Evolutionary conservation across 2,797 vertebrate species (phyloP), one percentile per base, ranked within the genome.

Genomic region (Falco naumanni): DNA sequence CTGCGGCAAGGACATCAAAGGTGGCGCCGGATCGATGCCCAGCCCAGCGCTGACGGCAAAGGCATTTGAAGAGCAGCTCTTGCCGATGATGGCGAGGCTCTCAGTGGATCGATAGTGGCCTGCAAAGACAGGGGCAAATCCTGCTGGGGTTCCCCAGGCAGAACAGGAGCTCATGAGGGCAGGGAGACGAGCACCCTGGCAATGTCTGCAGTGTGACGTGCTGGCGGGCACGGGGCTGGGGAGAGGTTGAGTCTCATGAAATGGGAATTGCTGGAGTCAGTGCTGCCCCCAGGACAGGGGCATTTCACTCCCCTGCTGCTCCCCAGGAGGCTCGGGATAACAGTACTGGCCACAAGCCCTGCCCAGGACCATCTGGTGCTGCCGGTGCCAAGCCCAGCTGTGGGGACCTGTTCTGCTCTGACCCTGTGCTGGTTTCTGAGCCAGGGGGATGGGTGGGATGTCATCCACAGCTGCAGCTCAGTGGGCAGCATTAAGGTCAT

Each of bases 391-490:
- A 84, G 16, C 34, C 29, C 0, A 3, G 33, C 14, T 9, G 0
- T 1, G 20, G 22, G 24, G 13, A 65, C 17, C 22, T 5, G 2
- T 39, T 31, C 90, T 48, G 14, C 57, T 57, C 65, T 88, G 43
- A 7, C 41, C 3, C 14, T 0, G 1, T 21, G 45, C 13, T 0
- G 1, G 16, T 37, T 57, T 57, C 66, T 0, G 1, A 83, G 24
- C 20, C 18, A 53, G 56, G 7, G 14, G 41, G 8, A 45, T 1
- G 2, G 63, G 39, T 11, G 47, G 31, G 37, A 68, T 14, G 12
- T 25, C 11, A 3, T 5, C 43, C 20, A 39, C 29, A 11, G 22
- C 61, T 78, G 22, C 1, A 1, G 54, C 69, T 80, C 37, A 11
- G 34, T 10, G 37, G 56, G 51, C 69, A 74, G 43, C 3, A 5